These are phyloP conservation scores for Muntiacus muntjak DNA, from an alignment of 2,113 vertebrate genomes.

Conservation along the genomic window DNA sequence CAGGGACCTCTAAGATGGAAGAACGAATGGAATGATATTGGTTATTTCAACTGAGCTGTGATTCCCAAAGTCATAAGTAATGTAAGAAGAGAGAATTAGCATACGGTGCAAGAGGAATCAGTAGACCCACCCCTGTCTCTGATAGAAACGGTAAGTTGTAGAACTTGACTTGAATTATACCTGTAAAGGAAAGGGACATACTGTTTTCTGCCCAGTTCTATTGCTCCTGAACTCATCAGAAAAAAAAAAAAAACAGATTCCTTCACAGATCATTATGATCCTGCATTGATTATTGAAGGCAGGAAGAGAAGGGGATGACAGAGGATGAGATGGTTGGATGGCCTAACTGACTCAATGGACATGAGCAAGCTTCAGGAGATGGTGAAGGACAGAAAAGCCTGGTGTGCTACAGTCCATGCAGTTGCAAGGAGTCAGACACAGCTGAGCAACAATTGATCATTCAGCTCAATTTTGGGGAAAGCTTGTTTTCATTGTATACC, in stretches of 20 bases:
- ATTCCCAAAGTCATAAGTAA: neutral
- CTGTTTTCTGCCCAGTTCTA: neutral
- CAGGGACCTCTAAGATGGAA: neutral
- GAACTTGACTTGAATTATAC: neutral
- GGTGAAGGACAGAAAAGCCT: neutral
- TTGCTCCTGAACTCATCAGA: neutral
- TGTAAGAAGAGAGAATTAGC: neutral
- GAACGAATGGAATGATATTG: neutral
- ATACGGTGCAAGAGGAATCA: neutral
- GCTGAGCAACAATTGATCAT: neutral
- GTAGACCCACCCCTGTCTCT: neutral
- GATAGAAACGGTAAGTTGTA: neutral
- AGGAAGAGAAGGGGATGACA: neutral
- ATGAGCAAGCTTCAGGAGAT: neutral
- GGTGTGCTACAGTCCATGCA: accelerated
- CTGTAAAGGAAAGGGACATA: neutral
- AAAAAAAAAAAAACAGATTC: neutral
- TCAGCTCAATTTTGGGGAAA: neutral
- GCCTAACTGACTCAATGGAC: neutral
- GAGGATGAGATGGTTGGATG: neutral
- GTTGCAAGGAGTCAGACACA: neutral
- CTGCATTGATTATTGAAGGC: neutral
- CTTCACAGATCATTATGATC: neutral
- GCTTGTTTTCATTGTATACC: neutral
- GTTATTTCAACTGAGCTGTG: neutral